Conservation (phyloP, 2,113 vertebrate species). For the Sprattus sprattus region DNA sequence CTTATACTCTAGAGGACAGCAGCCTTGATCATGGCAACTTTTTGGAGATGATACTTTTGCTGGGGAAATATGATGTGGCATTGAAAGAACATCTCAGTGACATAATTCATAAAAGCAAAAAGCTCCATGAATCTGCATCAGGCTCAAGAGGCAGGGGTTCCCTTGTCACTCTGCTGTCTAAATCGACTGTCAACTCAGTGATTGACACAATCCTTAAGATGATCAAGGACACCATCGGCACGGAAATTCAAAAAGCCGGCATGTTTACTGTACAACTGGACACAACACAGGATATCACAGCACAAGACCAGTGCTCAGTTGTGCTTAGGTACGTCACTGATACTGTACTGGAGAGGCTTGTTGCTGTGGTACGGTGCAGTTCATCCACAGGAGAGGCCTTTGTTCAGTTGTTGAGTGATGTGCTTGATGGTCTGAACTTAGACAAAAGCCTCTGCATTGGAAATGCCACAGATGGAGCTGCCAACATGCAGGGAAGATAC, state of each 20-base stretch:
- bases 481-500: conserved; percentile 34
- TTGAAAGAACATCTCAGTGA: conserved; percentile 22
- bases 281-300: conserved; percentile 22
- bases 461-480: conserved; percentile 36
- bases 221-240: conserved; percentile 23
- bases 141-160: conserved; percentile 40
- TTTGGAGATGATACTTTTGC: conserved; percentile 4
- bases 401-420: conserved; percentile 17
- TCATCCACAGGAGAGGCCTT: conserved; percentile 37
- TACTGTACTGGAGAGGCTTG: conserved; percentile 19
- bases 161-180: conserved; percentile 34
- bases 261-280: too few relatives aligned
- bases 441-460: conserved; percentile 30
- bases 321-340: conserved; percentile 36
- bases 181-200: conserved; percentile 33
- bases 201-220: conserved; percentile 25
- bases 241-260: background rate
- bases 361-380: conserved; percentile 21
- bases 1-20: conserved; percentile 24
- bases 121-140: conserved; percentile 19
- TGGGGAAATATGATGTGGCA: conserved; percentile 35
- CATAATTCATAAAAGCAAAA: conserved; percentile 26
- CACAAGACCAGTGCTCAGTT: conserved; percentile 38
- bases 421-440: background rate
- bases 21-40: conserved; percentile 28